Percentiles rank a stretch among this genome's conserved stretches.
phyloP scores from a whole-genome alignment of 37 sponge, comb jelly and placozoan species.

The Haliclona indistincta region DNA sequence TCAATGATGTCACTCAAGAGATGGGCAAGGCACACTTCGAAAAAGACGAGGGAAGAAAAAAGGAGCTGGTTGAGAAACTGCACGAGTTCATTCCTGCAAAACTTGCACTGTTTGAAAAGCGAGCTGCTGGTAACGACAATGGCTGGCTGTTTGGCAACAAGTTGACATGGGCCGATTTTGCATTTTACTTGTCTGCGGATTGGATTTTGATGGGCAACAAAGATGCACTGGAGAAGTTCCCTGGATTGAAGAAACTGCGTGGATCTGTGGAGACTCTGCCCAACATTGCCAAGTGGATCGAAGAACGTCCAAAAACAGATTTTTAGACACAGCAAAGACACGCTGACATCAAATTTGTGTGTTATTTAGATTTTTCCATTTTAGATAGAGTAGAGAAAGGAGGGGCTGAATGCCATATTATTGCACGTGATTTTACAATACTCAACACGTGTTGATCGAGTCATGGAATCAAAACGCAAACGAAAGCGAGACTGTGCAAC shows the following conservation, averaged over 20 bases:
- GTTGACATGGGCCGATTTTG: constrained; percentile 6
- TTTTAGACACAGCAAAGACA: no score
- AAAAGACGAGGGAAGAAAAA: constrained; percentile 19
- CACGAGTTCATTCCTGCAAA: no score
- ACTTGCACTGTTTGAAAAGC: no score
- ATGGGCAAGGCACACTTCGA: constrained; percentile 1
- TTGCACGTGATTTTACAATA: no score
- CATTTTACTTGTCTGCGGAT: background rate
- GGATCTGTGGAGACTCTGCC: constrained; percentile 21
- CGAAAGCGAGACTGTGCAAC: no score
- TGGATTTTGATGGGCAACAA: background rate
- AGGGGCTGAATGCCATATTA: no score
- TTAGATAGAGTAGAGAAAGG: no score
- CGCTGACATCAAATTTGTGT: no score
- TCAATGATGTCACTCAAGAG: constrained; percentile 8
- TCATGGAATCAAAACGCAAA: no score
- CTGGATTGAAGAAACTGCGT: constrained; percentile 6
- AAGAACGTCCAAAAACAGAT: constrained; percentile 33
- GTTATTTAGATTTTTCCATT: no score
- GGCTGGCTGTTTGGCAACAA: constrained; percentile 4
- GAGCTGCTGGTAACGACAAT: no score
- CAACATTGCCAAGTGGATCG: constrained; percentile 51
- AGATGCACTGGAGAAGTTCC: constrained; percentile 9
- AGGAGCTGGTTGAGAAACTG: background rate
- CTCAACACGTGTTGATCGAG: no score